Evolutionary conservation across 2,888 invertebrate species (phyloP), one percentile per base, ranked within the genome.

Genomic region (Tenthredo amoena): DNA sequence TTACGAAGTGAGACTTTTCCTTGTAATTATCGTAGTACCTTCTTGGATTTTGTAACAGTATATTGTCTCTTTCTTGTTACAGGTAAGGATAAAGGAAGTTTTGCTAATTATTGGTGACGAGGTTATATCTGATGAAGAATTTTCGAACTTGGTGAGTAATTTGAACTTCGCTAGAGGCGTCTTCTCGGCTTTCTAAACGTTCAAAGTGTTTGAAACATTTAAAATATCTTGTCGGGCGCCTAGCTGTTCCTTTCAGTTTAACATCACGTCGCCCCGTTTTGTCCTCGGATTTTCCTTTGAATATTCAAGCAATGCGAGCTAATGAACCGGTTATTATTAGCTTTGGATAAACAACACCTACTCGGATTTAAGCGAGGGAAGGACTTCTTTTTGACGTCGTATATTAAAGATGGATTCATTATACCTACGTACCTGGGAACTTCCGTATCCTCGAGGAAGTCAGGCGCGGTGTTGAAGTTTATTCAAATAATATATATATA

Each of bases 241-340:
- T 62, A 5, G 62, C 1, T 62, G 26, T 21, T 10, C 10, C 62
- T 10, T 55, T 7, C 3, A 5, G 26, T n/a, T 26, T 47, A 40
- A 21, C 40, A n/a, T 6, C n/a, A n/a, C n/a, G 43, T n/a, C 26
- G 40, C 15, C 15, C 26, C 15, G 21, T 76, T 21, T 4, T 21
- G 21, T 40, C 7, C 26, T 18, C 40, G 18, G 34, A 71, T 21
- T 26, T n/a, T 26, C 76, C 26, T 21, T 12, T 2, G 55, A 77
- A 50, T 77, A 77, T 77, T 50, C 34, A 34, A 55, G 50, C 31
- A 77, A 55, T 31, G 26, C 9, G 26, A 50, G 55, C 77, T 77
- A 50, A 77, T 77, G 77, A 77, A 77, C 77, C 55, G 21, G 77
- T 55, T 77, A 55, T 55, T 77, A n/a, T 77, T 77, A 77, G 34